phyloP scores from a whole-genome alignment of 2,888 invertebrate genomes.

The Pseudanteris insignis region DNA sequence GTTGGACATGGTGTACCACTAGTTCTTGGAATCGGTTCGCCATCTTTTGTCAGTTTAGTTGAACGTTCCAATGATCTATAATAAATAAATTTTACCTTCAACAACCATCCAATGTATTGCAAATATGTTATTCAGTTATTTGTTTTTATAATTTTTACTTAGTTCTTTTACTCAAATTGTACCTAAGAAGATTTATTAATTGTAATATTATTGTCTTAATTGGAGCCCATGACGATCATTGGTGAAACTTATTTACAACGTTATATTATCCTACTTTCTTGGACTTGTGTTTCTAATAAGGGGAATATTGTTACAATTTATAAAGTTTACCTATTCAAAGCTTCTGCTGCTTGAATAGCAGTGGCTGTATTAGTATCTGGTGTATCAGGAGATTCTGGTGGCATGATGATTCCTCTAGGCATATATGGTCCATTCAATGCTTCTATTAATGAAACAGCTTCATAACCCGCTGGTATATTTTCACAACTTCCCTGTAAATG shows the following conservation, averaged over 20 bases:
- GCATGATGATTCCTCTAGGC: slow-evolving; percentile 66
- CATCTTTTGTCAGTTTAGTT: slow-evolving; percentile 59
- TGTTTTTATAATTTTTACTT: too few relatives aligned
- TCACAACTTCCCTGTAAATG: slow-evolving; percentile 74
- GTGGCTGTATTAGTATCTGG: slow-evolving; percentile 73
- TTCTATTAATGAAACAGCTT: slow-evolving; percentile 93
- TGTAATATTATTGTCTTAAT: too few relatives aligned
- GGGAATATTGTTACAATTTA: too few relatives aligned
- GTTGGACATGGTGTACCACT: slow-evolving; percentile 61
- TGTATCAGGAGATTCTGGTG: slow-evolving; percentile 69
- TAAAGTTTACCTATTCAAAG: slow-evolving; percentile 73
- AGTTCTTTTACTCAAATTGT: too few relatives aligned
- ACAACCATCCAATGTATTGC: too few relatives aligned
- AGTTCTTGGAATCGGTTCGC: slow-evolving; percentile 56
- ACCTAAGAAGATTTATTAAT: too few relatives aligned
- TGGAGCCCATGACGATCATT: too few relatives aligned
- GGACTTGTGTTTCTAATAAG: too few relatives aligned
- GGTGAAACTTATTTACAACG: too few relatives aligned
- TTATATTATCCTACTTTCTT: too few relatives aligned
- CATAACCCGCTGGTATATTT: slow-evolving; percentile 91
- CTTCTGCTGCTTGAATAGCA: slow-evolving; percentile 75
- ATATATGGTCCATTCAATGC: slow-evolving; percentile 91
- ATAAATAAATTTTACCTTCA: too few relatives aligned
- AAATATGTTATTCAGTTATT: too few relatives aligned
- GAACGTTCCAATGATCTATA: slow-evolving; percentile 60